Evolutionary conservation across 2,797 vertebrate genomes (phyloP).

Genomic region (Spondyliosoma cantharus): DNA sequence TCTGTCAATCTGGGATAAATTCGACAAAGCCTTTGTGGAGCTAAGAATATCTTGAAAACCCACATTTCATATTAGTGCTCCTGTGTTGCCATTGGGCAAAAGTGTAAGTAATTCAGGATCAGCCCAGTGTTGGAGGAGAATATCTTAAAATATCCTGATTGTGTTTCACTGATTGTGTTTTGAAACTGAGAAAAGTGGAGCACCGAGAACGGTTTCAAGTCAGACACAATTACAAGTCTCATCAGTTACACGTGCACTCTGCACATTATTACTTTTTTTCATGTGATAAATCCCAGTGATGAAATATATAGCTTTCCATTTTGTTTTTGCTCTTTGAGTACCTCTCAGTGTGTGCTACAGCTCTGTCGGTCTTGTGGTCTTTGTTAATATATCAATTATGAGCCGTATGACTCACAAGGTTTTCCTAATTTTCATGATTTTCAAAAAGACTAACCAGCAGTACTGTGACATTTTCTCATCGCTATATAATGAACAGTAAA

Average conservation of each 20-base stretch:
- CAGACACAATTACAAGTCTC: constrained; percentile 55
- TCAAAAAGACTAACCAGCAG: not conserved
- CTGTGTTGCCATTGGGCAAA: constrained; percentile 61
- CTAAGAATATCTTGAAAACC: constrained; percentile 74
- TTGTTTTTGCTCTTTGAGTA: constrained; percentile 17
- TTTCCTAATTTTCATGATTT: not conserved
- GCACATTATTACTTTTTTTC: constrained; percentile 40
- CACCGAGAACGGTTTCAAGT: constrained; percentile 31
- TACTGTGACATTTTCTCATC: not conserved
- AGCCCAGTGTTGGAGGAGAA: constrained; percentile 37
- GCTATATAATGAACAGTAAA: not conserved
- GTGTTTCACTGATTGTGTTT: constrained; percentile 53
- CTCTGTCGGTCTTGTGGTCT: not conserved
- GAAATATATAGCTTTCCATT: constrained; percentile 41
- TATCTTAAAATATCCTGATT: constrained; percentile 56
- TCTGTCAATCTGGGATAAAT: constrained; percentile 64
- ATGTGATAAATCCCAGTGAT: constrained; percentile 27
- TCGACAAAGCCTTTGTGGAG: constrained; percentile 62
- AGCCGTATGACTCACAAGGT: not conserved
- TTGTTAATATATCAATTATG: not conserved
- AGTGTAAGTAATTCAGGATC: constrained; percentile 63
- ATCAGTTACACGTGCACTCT: constrained; percentile 46
- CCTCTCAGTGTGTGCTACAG: not conserved
- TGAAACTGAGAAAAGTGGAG: constrained; percentile 46
- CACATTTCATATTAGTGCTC: constrained; percentile 64